Conservation (phyloP, 2,113 vertebrate species). For the Paedocypris sp. region DNA sequence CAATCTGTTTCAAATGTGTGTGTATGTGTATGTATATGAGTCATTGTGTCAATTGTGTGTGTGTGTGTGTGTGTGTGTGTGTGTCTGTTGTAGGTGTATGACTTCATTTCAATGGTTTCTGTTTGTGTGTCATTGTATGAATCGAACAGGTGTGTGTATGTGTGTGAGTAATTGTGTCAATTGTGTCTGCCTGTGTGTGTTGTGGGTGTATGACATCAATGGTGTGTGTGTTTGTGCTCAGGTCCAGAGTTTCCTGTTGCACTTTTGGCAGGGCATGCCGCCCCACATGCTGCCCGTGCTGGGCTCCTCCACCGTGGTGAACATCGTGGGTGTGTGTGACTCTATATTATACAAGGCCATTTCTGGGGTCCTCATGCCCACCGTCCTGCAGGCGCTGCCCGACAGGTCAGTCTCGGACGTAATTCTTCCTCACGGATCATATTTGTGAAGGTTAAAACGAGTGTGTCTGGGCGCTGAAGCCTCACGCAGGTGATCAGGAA, state of each 20-base stretch:
- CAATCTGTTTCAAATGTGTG: too few species aligned
- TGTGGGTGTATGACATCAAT: neutral
- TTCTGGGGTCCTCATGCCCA: constrained; percentile 97
- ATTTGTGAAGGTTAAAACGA: too few species aligned
- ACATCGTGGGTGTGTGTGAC: constrained; percentile 96
- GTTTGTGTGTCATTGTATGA: too few species aligned
- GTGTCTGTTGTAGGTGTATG: too few species aligned
- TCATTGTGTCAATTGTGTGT: too few species aligned
- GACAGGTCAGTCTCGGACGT: constrained; percentile 85
- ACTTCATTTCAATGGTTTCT: too few species aligned
- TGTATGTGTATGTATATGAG: too few species aligned
- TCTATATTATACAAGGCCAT: constrained; percentile 99
- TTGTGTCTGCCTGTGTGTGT: too few species aligned
- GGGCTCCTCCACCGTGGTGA: constrained; percentile 88
- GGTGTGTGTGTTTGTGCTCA: constrained; percentile 40
- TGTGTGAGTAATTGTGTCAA: too few species aligned
- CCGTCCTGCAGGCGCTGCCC: constrained; percentile 89
- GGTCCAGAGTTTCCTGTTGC: constrained; percentile 99
- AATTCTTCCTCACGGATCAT: too few species aligned
- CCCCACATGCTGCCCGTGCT: constrained; percentile 96
- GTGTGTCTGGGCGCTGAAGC: constrained; percentile 48
- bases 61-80: too few species aligned
- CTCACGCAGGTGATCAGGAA: constrained; percentile 97
- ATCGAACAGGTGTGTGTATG: too few species aligned
- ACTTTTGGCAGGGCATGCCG: constrained; percentile 99